A percentile compares a stretch with the other conserved stretches of the same genome.
These are phyloP conservation scores for Streptopelia turtur DNA, from an alignment of 2,797 vertebrate species.

Conservation along the genomic window DNA sequence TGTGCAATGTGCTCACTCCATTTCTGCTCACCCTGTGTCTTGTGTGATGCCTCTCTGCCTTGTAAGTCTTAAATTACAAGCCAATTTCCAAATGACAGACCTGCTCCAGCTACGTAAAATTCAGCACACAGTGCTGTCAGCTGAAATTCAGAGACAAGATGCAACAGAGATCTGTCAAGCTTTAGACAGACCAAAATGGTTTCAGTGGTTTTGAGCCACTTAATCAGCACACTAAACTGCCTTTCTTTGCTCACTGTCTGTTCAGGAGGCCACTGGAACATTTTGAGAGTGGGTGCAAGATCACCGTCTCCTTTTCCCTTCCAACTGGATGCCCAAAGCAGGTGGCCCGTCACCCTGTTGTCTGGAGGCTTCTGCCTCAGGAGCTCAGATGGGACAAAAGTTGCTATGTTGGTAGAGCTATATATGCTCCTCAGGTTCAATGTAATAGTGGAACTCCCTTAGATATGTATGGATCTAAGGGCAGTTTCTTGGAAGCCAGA, in stretches of 20 bases:
- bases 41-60: not conserved
- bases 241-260: not conserved
- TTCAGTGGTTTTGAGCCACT: not conserved
- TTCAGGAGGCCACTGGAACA: not conserved
- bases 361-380: not conserved
- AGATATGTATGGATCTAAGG: not conserved
- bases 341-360: not conserved
- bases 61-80: not conserved
- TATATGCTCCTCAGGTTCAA: not conserved
- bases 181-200: not conserved
- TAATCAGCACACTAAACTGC: not conserved
- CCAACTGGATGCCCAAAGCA: not conserved
- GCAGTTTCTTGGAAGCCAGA: not conserved
- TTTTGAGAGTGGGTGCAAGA: not conserved
- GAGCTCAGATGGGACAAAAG: not conserved
- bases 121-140: not conserved
- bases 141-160: not conserved
- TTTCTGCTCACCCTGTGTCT: not conserved
- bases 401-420: not conserved
- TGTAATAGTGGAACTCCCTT: not conserved
- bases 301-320: not conserved
- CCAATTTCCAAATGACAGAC: not conserved
- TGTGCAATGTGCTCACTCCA: not conserved
- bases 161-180: not conserved
- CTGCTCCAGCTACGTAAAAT: not conserved